A percentile compares a stretch with the other conserved stretches of the same genome.
Evolutionary conservation across 2,113 vertebrate species (phyloP).

Genomic region (Natator depressus): DNA sequence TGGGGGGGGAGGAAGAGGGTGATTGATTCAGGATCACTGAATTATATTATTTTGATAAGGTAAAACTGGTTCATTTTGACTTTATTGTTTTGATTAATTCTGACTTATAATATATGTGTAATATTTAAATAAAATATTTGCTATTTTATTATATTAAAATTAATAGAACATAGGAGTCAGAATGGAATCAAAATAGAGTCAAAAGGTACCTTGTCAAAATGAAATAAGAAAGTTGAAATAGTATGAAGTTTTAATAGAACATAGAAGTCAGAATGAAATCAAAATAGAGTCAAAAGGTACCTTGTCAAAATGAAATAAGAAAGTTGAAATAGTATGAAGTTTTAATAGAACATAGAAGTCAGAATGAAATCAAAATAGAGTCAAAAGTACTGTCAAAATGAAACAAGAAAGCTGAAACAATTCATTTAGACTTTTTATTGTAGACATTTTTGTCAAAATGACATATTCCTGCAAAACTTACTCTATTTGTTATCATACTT

Average conservation of each 20-base stretch:
- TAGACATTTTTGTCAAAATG: background rate
- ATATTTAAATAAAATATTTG: background rate
- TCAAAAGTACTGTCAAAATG: background rate
- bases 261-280: background rate
- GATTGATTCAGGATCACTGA: background rate
- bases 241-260: background rate
- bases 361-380: background rate
- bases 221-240: background rate
- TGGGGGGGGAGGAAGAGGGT: too few species aligned
- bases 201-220: background rate
- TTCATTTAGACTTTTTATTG: background rate
- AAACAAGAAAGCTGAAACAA: background rate
- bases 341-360: background rate
- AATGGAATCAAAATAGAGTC: background rate
- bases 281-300: background rate
- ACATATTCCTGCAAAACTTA: background rate
- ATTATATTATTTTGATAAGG: background rate
- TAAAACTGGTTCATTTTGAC: background rate
- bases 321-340: background rate
- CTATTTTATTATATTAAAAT: background rate
- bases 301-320: background rate
- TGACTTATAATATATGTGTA: background rate
- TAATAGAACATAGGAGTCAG: background rate
- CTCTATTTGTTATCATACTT: background rate
- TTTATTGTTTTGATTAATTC: background rate